phyloP scores from a whole-genome alignment of 2,113 vertebrate species.

The Phylloscopus whistleri region DNA sequence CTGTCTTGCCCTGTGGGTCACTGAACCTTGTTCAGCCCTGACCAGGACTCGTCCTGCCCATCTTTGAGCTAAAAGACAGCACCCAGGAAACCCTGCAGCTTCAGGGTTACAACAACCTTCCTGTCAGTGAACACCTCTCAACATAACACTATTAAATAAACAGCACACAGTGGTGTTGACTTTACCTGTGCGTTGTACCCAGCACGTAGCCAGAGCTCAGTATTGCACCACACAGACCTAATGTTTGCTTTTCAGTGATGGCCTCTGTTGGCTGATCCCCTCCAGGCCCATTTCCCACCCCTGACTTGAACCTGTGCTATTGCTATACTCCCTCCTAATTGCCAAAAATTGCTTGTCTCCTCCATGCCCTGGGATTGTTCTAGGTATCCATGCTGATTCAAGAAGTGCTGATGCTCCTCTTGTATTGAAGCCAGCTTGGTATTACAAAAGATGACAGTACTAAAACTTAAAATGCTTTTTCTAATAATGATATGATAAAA shows the following conservation, averaged over 20 bases:
- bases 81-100: background rate
- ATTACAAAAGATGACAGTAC: background rate
- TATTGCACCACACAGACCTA: background rate
- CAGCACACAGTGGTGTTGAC: background rate
- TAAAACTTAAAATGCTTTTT: background rate
- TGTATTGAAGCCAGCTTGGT: background rate
- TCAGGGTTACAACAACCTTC: background rate
- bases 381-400: background rate
- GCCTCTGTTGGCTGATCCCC: background rate
- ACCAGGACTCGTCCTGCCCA: background rate
- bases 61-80: background rate
- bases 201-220: background rate
- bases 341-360: background rate
- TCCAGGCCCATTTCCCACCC: background rate
- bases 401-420: accelerated
- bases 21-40: background rate
- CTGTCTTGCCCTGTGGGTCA: background rate
- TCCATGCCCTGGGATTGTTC: background rate
- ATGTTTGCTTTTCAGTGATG: background rate
- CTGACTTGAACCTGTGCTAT: background rate
- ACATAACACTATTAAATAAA: background rate
- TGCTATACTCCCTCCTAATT: background rate
- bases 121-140: background rate
- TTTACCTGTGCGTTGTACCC: background rate
- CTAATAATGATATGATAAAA: background rate